Base-by-base conservation (phyloP, 2,113 vertebrate species). In the Forbesichthys agassizii region DNA sequence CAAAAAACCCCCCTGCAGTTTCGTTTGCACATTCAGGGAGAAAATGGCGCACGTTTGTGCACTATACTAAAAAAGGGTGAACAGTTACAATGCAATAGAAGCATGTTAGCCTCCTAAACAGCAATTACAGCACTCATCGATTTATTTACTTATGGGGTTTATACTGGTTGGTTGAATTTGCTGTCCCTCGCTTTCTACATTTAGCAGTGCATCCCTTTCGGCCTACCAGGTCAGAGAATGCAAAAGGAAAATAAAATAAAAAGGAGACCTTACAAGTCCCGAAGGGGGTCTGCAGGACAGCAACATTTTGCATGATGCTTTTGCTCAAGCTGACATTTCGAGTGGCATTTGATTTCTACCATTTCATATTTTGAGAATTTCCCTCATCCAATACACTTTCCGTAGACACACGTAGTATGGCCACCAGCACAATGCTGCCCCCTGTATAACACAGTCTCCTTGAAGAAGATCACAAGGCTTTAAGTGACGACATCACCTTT, bases 21-120 rank as follows among this genome's bases (percentile, higher is more conserved):
- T 65, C 78, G 57, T 78, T 85, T 85, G 84, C 84, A 87, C 82
- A 80, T 83, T 80, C 80, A 86, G 82, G 73, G 77, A 83, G 78
- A 20, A 66, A 81, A 87, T 87, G 81, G 71, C 74, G 79, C 83
- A 33, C 27, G 1, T 8, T 78, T 82, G 53, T 57, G 78, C 72
- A 46, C 60, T 53, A 48, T n/a, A 56, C 47, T 5, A 54, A 16
- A 33, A 73, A 59, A 61, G 69, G 1, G 5, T 48, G 20, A 67
- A 69, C 33, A 13, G 33, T 67, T 73, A 18, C 5, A 69, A 71
- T 53, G 66, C 51, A 57, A 52, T 42, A 71, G 54, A 77, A 73
- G 60, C 59, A 73, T 48, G 58, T 69, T 2, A 57, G 69, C 85
- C 81, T 78, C 85, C 78, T 67, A 74, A 78, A 72, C 81, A 84